Base-by-base conservation (phyloP, 64 coral and sea anemone species). In the Trachythela sp. region DNA sequence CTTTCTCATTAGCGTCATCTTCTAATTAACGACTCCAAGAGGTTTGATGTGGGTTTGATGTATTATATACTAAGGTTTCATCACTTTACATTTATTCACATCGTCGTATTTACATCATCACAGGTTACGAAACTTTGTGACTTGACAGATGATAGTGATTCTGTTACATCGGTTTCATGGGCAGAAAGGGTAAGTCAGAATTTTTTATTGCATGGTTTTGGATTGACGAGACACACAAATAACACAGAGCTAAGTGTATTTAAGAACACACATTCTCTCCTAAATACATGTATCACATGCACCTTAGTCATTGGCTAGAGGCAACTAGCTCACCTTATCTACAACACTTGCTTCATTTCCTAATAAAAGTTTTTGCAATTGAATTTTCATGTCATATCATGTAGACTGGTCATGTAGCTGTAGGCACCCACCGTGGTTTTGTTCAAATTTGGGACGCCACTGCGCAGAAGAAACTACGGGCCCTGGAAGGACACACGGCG, bases 391-490 rank as follows among this genome's bases (percentile, higher is more conserved):
- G 4, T 64, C 20, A 20, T 64, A 20, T 15, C 40, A 89, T 83
- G 40, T 42, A 99, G 96, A 99, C 86, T 93, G 96, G 96, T 45
- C 83, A 95, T 39, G 96, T 95, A 9, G 93, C 96, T 60, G 96
- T 99, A 33, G 96, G 96, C 17, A 99, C 96, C 4, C 93, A 99
- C 54, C 94, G 94, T 68, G 96, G 96, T 39, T 87, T 99, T 87
- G 96, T 99, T 27, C 96, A 99, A 86, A 99, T 99, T 85, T 99
- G 96, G 96, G 96, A 99, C 85, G 96, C 96, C 30, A 83, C 86
- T 48, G 93, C 96, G 7, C 96, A 94, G 50, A 99, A 99, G 64
- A 45, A 92, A 36, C 68, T 99, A 0, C 91, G 89, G 39, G 92
- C 96, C 1, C 88, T 99, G 41, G 96, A 99, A 84, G 96, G 96